Conservation (phyloP, 2,797 vertebrate genomes). For the Allenopithecus nigroviridis region DNA sequence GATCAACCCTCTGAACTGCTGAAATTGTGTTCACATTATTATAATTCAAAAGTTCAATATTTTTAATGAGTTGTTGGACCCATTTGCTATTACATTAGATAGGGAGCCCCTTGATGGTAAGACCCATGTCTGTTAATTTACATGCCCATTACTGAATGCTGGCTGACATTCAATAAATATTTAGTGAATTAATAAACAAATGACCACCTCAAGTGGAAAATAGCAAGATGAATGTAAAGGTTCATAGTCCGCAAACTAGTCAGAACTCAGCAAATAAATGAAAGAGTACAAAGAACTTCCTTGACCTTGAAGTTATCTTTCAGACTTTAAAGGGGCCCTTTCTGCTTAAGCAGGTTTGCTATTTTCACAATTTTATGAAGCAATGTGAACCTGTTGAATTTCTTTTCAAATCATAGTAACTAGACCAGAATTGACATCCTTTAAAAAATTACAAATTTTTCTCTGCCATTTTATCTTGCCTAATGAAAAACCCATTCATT, state of each 20-base stretch:
- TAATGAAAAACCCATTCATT: background rate
- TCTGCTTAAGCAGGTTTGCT: background rate
- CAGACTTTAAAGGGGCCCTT: background rate
- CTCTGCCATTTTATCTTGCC: background rate
- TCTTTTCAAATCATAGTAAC: background rate
- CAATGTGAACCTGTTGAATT: background rate
- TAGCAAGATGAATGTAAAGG: background rate
- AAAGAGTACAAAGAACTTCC: background rate
- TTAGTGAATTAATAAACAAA: background rate
- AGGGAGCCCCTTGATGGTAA: background rate
- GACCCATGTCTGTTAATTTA: background rate
- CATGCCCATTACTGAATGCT: too few species aligned
- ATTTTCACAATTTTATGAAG: background rate
- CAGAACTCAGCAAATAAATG: background rate
- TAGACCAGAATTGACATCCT: background rate
- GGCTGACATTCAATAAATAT: background rate
- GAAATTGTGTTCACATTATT: background rate
- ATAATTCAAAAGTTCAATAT: background rate
- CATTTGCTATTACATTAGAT: background rate
- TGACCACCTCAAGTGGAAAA: background rate
- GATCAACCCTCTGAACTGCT: background rate
- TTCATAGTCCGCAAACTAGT: background rate
- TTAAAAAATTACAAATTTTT: background rate
- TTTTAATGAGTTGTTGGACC: background rate
- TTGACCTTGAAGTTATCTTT: background rate